phyloP scores from a whole-genome alignment of 2,113 vertebrate species.

The Bucco capensis region DNA sequence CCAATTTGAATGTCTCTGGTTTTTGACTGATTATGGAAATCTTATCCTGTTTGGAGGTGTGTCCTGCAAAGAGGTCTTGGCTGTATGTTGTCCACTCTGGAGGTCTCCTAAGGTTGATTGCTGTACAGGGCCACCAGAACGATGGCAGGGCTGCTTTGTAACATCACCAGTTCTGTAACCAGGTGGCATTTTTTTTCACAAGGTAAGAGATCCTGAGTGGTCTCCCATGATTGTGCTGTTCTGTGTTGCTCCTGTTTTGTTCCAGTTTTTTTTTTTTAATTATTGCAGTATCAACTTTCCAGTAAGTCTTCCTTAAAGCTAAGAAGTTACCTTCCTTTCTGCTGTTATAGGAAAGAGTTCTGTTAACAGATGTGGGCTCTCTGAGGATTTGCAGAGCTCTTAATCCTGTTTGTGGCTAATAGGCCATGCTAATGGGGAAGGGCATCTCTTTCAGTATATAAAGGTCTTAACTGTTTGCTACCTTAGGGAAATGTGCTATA shows the following conservation, averaged over 20 bases:
- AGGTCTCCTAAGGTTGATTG: not conserved
- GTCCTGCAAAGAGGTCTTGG: not conserved
- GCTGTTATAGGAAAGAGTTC: not conserved
- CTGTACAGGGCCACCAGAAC: not conserved
- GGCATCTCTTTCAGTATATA: not conserved
- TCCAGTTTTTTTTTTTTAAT: not conserved
- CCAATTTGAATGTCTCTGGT: not conserved
- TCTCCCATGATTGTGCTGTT: not conserved
- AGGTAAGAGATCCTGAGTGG: not conserved
- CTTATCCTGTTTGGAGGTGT: not conserved
- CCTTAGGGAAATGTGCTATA: not conserved
- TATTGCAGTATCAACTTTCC: not conserved
- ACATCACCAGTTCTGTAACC: not conserved
- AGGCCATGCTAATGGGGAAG: not conserved
- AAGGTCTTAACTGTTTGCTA: not conserved
- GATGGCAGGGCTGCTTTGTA: not conserved
- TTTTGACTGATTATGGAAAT: not conserved
- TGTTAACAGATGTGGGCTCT: not conserved
- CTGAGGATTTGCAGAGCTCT: conserved; percentile 21
- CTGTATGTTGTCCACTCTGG: not conserved
- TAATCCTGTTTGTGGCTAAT: conserved; percentile 40
- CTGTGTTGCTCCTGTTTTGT: not conserved
- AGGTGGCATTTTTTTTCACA: not conserved
- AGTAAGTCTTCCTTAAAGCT: not conserved
- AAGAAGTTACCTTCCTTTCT: not conserved